Evolutionary conservation across 2,113 vertebrate species (phyloP).

Genomic region (Epinephelus fuscoguttatus): DNA sequence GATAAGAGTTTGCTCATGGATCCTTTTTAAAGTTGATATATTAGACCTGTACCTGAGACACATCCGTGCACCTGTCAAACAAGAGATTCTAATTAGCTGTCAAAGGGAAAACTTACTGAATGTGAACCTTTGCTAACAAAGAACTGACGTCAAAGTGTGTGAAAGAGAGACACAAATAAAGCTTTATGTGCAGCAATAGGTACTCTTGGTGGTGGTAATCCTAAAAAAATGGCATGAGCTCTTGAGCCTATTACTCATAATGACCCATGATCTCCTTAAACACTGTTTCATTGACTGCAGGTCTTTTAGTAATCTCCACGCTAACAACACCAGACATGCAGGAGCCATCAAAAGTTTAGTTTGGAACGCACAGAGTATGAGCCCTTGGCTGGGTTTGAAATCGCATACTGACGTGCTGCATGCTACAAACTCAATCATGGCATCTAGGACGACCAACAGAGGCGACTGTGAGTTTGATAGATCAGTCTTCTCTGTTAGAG

Average conservation of each 20-base stretch:
- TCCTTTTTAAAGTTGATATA: conserved; percentile 55
- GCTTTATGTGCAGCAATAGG: not conserved
- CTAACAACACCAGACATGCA: too few relatives aligned
- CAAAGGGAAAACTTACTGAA: conserved; percentile 56
- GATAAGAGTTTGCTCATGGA: conserved; percentile 54
- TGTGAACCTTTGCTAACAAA: conserved; percentile 58
- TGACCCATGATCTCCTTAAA: not conserved
- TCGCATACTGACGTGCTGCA: too few relatives aligned
- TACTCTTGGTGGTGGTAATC: not conserved
- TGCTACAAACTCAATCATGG: too few relatives aligned
- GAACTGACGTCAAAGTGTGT: conserved; percentile 30
- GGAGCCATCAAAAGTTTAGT: too few relatives aligned
- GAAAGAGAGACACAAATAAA: conserved; percentile 16
- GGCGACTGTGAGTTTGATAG: too few relatives aligned
- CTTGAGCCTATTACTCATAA: too few relatives aligned
- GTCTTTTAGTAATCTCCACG: not conserved
- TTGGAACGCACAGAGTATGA: too few relatives aligned
- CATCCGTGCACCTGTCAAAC: conserved; percentile 68
- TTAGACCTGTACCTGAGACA: conserved; percentile 66
- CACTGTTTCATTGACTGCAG: not conserved
- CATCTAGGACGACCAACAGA: too few relatives aligned
- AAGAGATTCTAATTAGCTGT: conserved; percentile 71
- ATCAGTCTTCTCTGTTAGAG: too few relatives aligned
- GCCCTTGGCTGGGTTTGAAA: too few relatives aligned
- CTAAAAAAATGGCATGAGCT: not conserved